phyloP scores from a whole-genome alignment of 2,888 invertebrate species.

The Diachrysia chrysitis region DNA sequence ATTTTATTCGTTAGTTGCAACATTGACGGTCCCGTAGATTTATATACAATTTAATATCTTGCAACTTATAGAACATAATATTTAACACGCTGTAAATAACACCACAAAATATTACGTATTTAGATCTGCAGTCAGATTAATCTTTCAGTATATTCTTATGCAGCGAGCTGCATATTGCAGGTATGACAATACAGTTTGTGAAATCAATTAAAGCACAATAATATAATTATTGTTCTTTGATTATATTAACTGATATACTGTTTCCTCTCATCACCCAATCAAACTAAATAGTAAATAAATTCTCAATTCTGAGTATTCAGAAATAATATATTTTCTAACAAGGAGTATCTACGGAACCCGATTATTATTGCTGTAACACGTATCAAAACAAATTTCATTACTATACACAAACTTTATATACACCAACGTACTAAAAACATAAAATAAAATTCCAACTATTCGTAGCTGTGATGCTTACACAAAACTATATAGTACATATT shows the following conservation, averaged over 20 bases:
- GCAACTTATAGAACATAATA: background rate
- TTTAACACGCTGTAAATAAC: conserved; percentile 5
- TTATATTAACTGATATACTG: conserved; percentile 12
- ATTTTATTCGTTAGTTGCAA: conserved; percentile 35
- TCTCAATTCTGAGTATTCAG: conserved; percentile 12
- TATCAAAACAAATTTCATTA: conserved; percentile 37
- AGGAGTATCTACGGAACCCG: conserved; percentile 37
- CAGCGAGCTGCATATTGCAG: conserved; percentile 3
- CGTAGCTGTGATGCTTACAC: conserved; percentile 70
- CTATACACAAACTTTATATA: conserved; percentile 38
- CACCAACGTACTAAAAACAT: conserved; percentile 48
- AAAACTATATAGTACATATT: conserved; percentile 65
- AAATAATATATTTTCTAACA: conserved; percentile 10
- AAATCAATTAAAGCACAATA: background rate
- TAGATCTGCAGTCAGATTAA: conserved; percentile 16
- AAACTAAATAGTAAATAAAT: conserved; percentile 19
- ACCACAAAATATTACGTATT: conserved; percentile 35
- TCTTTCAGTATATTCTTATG: background rate
- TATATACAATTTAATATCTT: conserved; percentile 10
- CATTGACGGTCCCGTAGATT: conserved; percentile 42
- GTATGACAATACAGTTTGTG: conserved; percentile 5
- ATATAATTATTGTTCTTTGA: conserved; percentile 7
- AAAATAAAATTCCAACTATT: conserved; percentile 53
- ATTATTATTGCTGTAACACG: conserved; percentile 24
- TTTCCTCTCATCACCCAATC: conserved; percentile 8